These are phyloP conservation scores for Dolichallabes microphthalmus DNA, from an alignment of 2,113 vertebrate species.

Conservation along the genomic window DNA sequence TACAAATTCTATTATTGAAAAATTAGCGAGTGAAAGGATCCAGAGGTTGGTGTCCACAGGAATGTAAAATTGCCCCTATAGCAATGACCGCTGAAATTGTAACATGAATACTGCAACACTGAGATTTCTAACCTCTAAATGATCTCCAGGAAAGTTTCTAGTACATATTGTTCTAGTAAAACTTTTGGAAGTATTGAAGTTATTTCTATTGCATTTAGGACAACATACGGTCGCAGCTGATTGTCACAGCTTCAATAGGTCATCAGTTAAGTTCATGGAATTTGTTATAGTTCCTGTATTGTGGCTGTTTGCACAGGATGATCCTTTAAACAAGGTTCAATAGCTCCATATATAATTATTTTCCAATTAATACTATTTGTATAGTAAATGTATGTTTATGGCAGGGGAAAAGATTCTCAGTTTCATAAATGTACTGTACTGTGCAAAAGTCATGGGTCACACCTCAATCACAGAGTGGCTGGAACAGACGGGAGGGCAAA, in stretches of 20 bases:
- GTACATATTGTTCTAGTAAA: not conserved
- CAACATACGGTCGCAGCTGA: not conserved
- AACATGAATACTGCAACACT: not conserved
- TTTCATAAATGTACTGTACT: not conserved
- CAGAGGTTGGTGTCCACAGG: too few relatives aligned
- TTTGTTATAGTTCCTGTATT: not conserved
- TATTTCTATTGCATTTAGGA: not conserved
- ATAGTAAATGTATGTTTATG: not conserved
- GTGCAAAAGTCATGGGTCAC: too few relatives aligned
- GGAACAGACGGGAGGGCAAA: not conserved
- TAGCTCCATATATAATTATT: not conserved
- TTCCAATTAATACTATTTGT: not conserved
- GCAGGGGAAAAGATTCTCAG: not conserved
- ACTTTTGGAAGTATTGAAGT: not conserved
- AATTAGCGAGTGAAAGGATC: too few relatives aligned
- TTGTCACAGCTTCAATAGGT: not conserved
- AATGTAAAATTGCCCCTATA: too few relatives aligned
- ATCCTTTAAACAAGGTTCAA: not conserved
- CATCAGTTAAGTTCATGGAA: not conserved
- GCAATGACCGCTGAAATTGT: not conserved
- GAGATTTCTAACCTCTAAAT: not conserved
- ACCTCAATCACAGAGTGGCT: not conserved
- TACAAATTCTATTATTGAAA: too few relatives aligned
- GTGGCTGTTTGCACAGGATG: not conserved
- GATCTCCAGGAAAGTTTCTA: not conserved